Base-by-base conservation (phyloP, 2,797 vertebrate species). In the Enteromius radiatus region DNA sequence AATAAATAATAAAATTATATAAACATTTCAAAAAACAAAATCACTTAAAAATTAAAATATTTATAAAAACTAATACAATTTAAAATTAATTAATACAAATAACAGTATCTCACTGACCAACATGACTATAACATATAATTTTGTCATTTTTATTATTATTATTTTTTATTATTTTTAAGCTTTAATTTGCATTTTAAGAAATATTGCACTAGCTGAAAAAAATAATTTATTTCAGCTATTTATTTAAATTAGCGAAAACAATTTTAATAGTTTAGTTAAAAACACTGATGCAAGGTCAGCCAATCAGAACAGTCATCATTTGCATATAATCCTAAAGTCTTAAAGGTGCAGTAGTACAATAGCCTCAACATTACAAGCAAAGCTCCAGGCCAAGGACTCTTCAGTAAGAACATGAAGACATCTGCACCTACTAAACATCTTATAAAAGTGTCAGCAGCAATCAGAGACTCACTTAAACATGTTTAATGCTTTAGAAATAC, bases 361-460 rank as follows among this genome's bases (percentile, higher is more conserved):
- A 59, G 26, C 26, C 12, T 28, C 23, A 31, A 6, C 26, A 15
- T 26, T 15, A 31, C 0, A 63, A 63, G 59, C 12, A 26, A 28
- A 31, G 59, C 14, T 63, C 23, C 5, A 59, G n/a, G 11, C 23
- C n/a, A 59, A 23, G n/a, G 10, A 85, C 84, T 84, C 86, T 76
- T 70, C 89, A 86, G 88, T 89, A 90, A 86, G 87, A 89, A 90
- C 76, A 86, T 11, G 88, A 88, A 90, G 86, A 88, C 88, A 91
- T 93, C 90, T 88, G 88, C 86, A 90, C 84, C 86, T 86, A 89
- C 90, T 93, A 88, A 90, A 89, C 56, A 21, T 47, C 82, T 69
- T 83, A 83, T 85, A 86, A 90, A 89, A 87, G 83, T 91, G 88
- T 89, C 88, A 89, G 82, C 47, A 54, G 63, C 87, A 88, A 89